These are phyloP conservation scores for Antheraea yamamai DNA, from an alignment of 2,888 invertebrate species.

Conservation along the genomic window DNA sequence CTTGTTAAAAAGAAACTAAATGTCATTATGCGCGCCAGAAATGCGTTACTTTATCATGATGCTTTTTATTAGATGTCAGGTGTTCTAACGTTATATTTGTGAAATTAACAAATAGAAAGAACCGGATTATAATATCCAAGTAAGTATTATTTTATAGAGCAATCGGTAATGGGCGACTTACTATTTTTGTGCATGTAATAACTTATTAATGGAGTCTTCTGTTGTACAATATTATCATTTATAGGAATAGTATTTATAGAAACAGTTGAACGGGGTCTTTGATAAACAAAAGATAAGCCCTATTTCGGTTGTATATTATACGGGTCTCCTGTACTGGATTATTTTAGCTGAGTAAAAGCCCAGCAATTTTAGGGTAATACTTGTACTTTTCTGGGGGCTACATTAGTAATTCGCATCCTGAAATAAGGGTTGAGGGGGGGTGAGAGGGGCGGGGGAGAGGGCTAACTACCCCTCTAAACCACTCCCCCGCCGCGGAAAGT, in stretches of 20 bases:
- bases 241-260: not conserved
- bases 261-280: not conserved
- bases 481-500: too few relatives aligned
- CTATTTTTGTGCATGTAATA: not conserved
- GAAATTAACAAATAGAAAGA: not conserved
- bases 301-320: not conserved
- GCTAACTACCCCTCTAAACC: too few relatives aligned
- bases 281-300: not conserved
- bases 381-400: not conserved
- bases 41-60: conserved; percentile 30
- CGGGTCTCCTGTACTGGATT: not conserved
- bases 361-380: too few relatives aligned
- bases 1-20: conserved; percentile 20
- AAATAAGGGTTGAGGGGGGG: too few relatives aligned
- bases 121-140: not conserved
- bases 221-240: not conserved
- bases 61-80: not conserved
- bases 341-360: too few relatives aligned
- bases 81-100: not conserved
- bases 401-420: too few relatives aligned
- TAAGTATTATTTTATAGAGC: not conserved
- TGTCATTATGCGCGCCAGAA: conserved; percentile 67
- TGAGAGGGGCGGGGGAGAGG: too few relatives aligned
- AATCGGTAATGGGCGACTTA: not conserved
- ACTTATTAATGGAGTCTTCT: not conserved